Conservation (phyloP, 2,113 vertebrate species). For the Xenopus borealis region DNA sequence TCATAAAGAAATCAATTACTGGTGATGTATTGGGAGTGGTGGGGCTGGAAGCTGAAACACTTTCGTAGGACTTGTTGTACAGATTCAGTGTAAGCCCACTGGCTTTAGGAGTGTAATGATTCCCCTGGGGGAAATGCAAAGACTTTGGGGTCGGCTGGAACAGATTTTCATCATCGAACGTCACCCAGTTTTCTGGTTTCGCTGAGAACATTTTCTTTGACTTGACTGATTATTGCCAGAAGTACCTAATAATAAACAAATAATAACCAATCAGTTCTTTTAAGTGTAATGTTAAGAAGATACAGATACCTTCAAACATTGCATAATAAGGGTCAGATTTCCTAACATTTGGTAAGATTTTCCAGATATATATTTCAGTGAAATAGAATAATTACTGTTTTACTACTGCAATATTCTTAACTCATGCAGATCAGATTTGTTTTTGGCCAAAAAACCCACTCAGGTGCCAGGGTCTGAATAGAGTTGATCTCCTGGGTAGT, state of each 20-base stretch:
- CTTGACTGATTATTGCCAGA: not conserved
- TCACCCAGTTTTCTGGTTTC: conserved; percentile 92
- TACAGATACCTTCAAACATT: too few species aligned
- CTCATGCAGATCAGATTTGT: too few species aligned
- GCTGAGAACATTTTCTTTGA: conserved; percentile 80
- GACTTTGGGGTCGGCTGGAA: conserved; percentile 75
- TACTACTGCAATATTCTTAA: too few species aligned
- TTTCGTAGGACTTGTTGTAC: conserved; percentile 69
- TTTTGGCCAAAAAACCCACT: too few species aligned
- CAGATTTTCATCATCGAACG: conserved; percentile 84
- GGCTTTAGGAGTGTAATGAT: conserved; percentile 70
- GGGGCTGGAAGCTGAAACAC: conserved; percentile 63
- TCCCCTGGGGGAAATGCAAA: conserved; percentile 56
- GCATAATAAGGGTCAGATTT: too few species aligned
- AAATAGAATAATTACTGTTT: too few species aligned
- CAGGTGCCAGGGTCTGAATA: too few species aligned
- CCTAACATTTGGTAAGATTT: too few species aligned
- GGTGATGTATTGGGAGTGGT: conserved; percentile 80
- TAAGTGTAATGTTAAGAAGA: too few species aligned
- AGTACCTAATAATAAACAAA: conserved; percentile 51
- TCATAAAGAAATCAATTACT: conserved; percentile 73
- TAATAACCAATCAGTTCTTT: conserved; percentile 32
- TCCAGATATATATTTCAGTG: too few species aligned
- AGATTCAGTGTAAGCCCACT: conserved; percentile 86
- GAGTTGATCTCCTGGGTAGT: too few species aligned